These are phyloP conservation scores for Esperia sulphurella DNA, from an alignment of 2,888 invertebrate species.

Conservation along the genomic window DNA sequence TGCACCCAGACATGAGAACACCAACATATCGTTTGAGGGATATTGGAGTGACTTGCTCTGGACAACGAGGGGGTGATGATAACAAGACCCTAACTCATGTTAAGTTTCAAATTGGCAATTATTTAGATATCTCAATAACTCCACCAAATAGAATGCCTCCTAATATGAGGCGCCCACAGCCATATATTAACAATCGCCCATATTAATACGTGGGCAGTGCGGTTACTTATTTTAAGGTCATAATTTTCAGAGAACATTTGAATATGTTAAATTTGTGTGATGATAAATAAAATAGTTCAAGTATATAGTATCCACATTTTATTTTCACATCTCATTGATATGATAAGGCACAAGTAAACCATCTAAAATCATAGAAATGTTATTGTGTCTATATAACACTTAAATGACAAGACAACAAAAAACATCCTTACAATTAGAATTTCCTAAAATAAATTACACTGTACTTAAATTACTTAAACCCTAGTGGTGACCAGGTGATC, in stretches of 20 bases:
- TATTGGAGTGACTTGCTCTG: slow-evolving; percentile 96
- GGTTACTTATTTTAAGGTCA: too few species aligned
- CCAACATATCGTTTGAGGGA: slow-evolving; percentile 94
- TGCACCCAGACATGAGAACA: slow-evolving; percentile 87
- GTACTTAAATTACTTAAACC: slow-evolving; percentile 35
- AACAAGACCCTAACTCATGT: slow-evolving; percentile 92
- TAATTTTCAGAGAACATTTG: too few species aligned
- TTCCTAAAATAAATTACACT: slow-evolving; percentile 69
- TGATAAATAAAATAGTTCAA: slow-evolving; percentile 2
- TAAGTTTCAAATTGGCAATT: slow-evolving; percentile 97
- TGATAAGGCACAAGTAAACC: slow-evolving; percentile 34
- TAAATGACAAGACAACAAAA: slow-evolving; percentile 52
- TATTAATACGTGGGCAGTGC: slow-evolving; percentile 51
- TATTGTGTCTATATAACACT: slow-evolving; percentile 38
- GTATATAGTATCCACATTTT: slow-evolving; percentile 21
- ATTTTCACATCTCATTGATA: slow-evolving; percentile 39
- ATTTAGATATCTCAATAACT: slow-evolving; percentile 97
- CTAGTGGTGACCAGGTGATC: slow-evolving; percentile 72
- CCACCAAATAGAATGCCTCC: slow-evolving; percentile 89
- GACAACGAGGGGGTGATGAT: slow-evolving; percentile 96
- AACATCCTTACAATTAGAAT: slow-evolving; percentile 55
- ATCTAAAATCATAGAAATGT: slow-evolving; percentile 32
- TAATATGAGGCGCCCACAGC: slow-evolving; percentile 82
- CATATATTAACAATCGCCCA: slow-evolving; percentile 78
- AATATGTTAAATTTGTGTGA: background rate